Evolutionary conservation across 2,113 vertebrate genomes (phyloP), one percentile per base, ranked within the genome.

Genomic region (Calcarius ornatus): DNA sequence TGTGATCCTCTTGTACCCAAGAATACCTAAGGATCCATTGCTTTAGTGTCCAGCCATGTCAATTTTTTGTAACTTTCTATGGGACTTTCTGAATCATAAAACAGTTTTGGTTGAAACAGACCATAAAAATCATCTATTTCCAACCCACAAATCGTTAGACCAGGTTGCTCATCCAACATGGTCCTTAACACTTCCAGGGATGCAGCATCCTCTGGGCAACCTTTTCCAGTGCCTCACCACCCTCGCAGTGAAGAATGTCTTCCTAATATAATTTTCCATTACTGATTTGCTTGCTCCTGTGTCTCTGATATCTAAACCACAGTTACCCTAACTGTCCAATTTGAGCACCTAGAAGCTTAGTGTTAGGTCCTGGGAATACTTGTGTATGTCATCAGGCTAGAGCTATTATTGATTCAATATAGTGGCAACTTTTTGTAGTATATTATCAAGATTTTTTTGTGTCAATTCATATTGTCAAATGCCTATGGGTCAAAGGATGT

Each of bases 1-100:
- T 0, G 2, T n/a, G 38, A 23, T 42, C 60, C 31, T 53, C 30
- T 42, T 28, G 37, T n/a, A n/a, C 2, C 7, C n/a, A 33, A 10
- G 6, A 42, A 66, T 38, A 37, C 3, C 18, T 42, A 38, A 61
- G 40, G 10, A 47, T 38, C 63, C 42, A 23, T 23, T 31, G 43
- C 7, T 14, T 13, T 35, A 11, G 19, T 30, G 4, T 69, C 14
- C 54, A 65, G 2, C 4, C 7, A 42, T 25, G 6, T 25, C 35
- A 71, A 23, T 43, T 66, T 73, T n/a, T 68, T 76, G 14, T 25
- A 33, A 9, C 12, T 10, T 72, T 66, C 43, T 25, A 63, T 2
- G 2, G 6, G 13, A 40, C 7, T 71, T 76, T 65, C 27, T 42
- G 28, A 72, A 35, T 51, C 9, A 54, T 8, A 54, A 8, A 47